Evolutionary conservation across 2,888 invertebrate species (phyloP).

Genomic region (Drosophila affinis): DNA sequence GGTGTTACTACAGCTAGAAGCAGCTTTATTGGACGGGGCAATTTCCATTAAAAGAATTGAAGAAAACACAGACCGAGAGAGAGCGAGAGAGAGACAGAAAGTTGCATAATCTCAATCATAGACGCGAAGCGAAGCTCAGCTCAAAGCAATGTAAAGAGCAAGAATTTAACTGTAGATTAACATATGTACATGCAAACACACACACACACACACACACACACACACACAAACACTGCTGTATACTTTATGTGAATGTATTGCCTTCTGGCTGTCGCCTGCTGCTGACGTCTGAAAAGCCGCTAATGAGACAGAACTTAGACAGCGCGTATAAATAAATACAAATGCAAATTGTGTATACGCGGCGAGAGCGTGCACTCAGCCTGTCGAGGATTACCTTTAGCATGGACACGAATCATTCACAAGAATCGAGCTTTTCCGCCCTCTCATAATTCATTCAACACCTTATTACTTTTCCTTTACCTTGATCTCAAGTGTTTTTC

Average conservation of each 20-base stretch:
- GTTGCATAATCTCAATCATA: slow-evolving; percentile 42
- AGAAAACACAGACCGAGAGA: slow-evolving; percentile 8
- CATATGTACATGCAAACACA: slow-evolving; percentile 31
- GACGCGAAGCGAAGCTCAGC: slow-evolving; percentile 21
- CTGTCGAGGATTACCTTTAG: background rate
- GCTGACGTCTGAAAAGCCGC: slow-evolving; percentile 69
- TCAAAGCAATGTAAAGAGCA: slow-evolving; percentile 22
- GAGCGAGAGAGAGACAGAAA: slow-evolving; percentile 13
- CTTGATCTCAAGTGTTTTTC: slow-evolving; percentile 27
- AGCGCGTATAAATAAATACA: slow-evolving; percentile 36
- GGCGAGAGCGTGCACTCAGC: background rate
- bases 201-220: slow-evolving; percentile 32
- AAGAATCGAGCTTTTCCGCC: slow-evolving; percentile 6
- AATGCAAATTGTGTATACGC: slow-evolving; percentile 5
- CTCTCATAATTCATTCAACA: slow-evolving; percentile 33
- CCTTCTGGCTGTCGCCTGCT: slow-evolving; percentile 15
- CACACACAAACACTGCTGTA: background rate
- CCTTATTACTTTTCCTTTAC: slow-evolving; percentile 29
- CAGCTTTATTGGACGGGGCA: slow-evolving; percentile 9
- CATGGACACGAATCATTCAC: slow-evolving; percentile 15
- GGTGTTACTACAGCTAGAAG: background rate
- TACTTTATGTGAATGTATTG: background rate
- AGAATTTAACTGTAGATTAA: slow-evolving; percentile 36
- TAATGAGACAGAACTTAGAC: slow-evolving; percentile 49
- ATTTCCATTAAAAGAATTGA: slow-evolving; percentile 30